phyloP scores from a whole-genome alignment of 1,140 invertebrate genomes.

The Rhizoglyphus robini region DNA sequence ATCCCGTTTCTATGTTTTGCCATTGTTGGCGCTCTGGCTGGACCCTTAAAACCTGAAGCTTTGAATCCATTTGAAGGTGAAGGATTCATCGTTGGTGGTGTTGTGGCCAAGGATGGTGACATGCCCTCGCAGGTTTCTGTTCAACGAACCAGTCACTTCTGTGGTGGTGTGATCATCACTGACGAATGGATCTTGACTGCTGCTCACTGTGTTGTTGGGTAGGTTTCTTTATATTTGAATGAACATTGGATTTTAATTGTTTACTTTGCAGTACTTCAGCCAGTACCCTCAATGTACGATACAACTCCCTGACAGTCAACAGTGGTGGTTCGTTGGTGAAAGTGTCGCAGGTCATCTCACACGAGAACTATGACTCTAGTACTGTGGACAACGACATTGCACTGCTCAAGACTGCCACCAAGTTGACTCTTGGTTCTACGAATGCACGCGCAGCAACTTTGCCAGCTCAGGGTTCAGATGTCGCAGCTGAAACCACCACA shows the following conservation, averaged over 20 bases:
- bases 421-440: neutral
- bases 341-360: neutral
- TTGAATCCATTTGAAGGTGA: too few relatives aligned
- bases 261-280: neutral
- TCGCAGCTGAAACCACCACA: too few relatives aligned
- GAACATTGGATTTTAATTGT: neutral
- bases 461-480: neutral
- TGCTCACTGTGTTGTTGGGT: conserved; percentile 54
- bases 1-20: too few relatives aligned
- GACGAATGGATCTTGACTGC: conserved; percentile 65
- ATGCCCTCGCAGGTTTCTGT: neutral
- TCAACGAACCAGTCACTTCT: conserved; percentile 38
- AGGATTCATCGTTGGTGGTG: neutral
- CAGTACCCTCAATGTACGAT: neutral
- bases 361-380: neutral
- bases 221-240: neutral
- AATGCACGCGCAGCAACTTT: neutral
- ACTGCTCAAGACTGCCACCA: neutral
- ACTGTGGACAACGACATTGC: neutral
- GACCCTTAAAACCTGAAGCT: too few relatives aligned
- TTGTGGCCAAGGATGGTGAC: neutral
- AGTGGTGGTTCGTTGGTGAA: neutral
- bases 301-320: neutral
- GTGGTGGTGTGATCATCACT: conserved; percentile 64
- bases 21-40: too few relatives aligned